Base-by-base conservation (phyloP, 2,113 vertebrate species). In the Antidorcas marsupialis region DNA sequence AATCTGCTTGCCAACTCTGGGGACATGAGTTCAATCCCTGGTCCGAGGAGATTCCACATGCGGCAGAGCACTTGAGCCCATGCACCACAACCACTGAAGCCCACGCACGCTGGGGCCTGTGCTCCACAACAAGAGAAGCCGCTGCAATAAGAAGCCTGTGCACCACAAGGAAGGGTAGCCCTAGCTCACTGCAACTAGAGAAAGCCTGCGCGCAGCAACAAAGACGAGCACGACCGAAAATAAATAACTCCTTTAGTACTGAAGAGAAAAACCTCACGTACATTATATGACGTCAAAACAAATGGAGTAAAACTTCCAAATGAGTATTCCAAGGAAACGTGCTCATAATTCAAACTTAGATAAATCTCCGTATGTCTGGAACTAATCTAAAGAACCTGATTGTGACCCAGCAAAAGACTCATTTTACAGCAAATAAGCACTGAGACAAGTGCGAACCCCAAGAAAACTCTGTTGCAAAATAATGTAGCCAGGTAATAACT, bases 401-500 rank as follows among this genome's bases (percentile, higher is more conserved):
- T 60, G 53, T 59, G 30, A 87, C 62, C 28, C 57, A 89, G 79
- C 11, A 43, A 86, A 60, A 60, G 39, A 4, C 57, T 57, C 45
- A 57, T 45, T 82, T 67, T 27, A 78, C 6, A 74, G 47, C n/a
- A 85, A 91, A 81, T 28, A 87, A 85, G 39, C 79, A 84, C 55
- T 0, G 1, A 59, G 52, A 81, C 79, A 91, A 94, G 33, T 45
- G 39, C 6, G 47, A 87, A 78, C 39, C 59, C 23, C 45, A 64
- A 53, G 11, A 87, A 71, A 39, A 76, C 13, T 11, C 59, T 47
- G 3, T 2, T 62, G 53, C 27, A 43, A 74, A 94, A 76, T 14
- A 76, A 84, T 33, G 16, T 14, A 30, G 39, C 14, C 6, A 1
- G 1, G 15, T 82, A 11, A 4, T 5, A 81, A 91, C 7, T 16